Evolutionary conservation across 2,797 vertebrate species (phyloP).

Genomic region (Diceros bicornis): DNA sequence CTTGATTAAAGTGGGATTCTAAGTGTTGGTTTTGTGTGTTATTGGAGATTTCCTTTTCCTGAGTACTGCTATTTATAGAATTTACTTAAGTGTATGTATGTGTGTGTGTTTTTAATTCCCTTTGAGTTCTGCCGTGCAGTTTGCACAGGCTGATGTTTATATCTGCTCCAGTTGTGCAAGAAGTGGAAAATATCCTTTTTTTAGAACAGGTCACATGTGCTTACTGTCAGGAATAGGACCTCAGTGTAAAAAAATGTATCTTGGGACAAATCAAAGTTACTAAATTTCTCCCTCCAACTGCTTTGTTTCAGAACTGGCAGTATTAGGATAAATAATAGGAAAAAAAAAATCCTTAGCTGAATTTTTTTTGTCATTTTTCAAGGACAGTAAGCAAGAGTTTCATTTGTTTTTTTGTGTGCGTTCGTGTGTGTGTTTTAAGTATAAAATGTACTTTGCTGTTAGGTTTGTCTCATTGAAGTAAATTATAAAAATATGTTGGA

Average conservation of each 20-base stretch:
- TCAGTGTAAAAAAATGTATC: slow-evolving; percentile 88
- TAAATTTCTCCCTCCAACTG: slow-evolving; percentile 86
- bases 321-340: slow-evolving; percentile 80
- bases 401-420: slow-evolving; percentile 37
- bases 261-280: slow-evolving; percentile 91
- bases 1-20: slow-evolving; percentile 87
- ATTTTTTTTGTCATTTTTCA: slow-evolving; percentile 67
- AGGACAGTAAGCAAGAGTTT: slow-evolving; percentile 68
- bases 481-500: slow-evolving; percentile 79
- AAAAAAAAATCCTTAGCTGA: slow-evolving; percentile 47
- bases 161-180: slow-evolving; percentile 93
- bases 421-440: slow-evolving; percentile 17
- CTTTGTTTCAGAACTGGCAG: slow-evolving; percentile 86
- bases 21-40: slow-evolving; percentile 79
- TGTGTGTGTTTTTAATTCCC: slow-evolving; percentile 84
- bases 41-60: slow-evolving; percentile 87
- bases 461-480: slow-evolving; percentile 59
- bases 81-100: slow-evolving; percentile 83
- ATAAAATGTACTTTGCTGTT: slow-evolving; percentile 66
- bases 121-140: slow-evolving; percentile 88
- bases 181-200: slow-evolving; percentile 94
- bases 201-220: slow-evolving; percentile 92
- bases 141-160: slow-evolving; percentile 91
- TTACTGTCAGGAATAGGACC: slow-evolving; percentile 89
- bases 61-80: slow-evolving; percentile 88